Evolutionary conservation across 2,888 invertebrate genomes (phyloP).

Genomic region (Geotrupes spiniger): DNA sequence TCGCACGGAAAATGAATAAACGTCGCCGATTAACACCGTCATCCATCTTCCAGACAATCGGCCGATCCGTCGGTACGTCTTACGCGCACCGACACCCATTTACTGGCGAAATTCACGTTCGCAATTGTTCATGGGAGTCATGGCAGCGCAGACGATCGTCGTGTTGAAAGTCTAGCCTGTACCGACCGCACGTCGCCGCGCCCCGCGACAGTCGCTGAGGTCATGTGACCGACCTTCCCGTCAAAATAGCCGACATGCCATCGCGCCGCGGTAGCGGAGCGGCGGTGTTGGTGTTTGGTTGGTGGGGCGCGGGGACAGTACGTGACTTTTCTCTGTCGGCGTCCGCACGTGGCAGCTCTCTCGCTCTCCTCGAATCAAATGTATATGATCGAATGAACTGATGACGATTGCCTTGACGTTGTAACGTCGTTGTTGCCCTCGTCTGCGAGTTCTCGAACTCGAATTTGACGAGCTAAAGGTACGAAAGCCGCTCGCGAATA

Average conservation of each 20-base stretch:
- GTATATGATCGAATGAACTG: no score
- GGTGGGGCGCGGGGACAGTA: conserved; percentile 7
- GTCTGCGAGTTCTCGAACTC: no score
- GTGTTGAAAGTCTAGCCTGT: conserved; percentile 63
- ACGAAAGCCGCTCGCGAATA: no score
- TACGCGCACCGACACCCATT: conserved; percentile 10
- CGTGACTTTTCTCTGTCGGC: conserved; percentile 27
- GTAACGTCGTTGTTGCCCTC: no score
- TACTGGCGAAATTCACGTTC: conserved; percentile 25
- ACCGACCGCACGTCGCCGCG: conserved; percentile 27
- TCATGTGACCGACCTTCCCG: conserved; percentile 82
- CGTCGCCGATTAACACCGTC: no score
- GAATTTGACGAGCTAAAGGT: no score
- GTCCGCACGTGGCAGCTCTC: conserved; percentile 31
- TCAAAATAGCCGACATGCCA: conserved; percentile 66
- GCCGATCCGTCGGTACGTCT: background rate
- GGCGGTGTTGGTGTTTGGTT: conserved; percentile 9
- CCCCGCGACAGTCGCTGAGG: conserved; percentile 42
- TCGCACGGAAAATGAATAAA: conserved; percentile 2
- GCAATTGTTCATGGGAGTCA: conserved; percentile 27
- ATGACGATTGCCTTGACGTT: no score
- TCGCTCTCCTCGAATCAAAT: no score
- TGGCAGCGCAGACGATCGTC: conserved; percentile 31
- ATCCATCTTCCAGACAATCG: no score
- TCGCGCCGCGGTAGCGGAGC: conserved; percentile 16